Evolutionary conservation across 2,888 invertebrate species (phyloP).

Genomic region (Brachyopa scutellaris): DNA sequence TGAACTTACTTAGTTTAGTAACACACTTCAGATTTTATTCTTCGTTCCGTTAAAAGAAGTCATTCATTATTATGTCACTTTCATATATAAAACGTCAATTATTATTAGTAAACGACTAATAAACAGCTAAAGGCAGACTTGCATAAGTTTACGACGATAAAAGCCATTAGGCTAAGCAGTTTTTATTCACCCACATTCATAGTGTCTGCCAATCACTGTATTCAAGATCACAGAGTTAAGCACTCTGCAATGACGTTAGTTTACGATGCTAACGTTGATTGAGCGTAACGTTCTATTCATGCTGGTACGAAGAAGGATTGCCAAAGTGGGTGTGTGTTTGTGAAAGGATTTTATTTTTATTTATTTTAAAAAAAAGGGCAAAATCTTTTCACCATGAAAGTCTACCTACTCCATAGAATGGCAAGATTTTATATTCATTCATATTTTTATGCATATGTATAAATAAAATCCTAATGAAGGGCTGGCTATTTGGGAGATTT

Average conservation of each 20-base stretch:
- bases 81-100: not conserved
- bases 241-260: slow-evolving; percentile 10
- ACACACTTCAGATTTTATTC: no score
- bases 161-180: no score
- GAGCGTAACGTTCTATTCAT: slow-evolving; percentile 7
- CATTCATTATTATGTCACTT: not conserved
- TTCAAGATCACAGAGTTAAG: not conserved
- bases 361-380: no score
- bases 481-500: not conserved
- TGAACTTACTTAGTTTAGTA: not conserved
- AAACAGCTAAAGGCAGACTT: not conserved
- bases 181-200: no score
- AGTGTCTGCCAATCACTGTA: slow-evolving; percentile 36
- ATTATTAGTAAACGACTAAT: not conserved
- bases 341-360: not conserved
- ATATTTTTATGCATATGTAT: not conserved
- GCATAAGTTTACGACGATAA: no score
- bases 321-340: not conserved
- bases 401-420: not conserved
- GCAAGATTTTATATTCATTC: not conserved
- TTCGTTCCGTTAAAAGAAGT: not conserved
- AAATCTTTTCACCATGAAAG: no score
- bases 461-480: not conserved
- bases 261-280: slow-evolving; percentile 21
- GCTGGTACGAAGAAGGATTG: not conserved